phyloP scores from a whole-genome alignment of 2,113 vertebrate genomes.

The Oreotrochilus melanogaster region DNA sequence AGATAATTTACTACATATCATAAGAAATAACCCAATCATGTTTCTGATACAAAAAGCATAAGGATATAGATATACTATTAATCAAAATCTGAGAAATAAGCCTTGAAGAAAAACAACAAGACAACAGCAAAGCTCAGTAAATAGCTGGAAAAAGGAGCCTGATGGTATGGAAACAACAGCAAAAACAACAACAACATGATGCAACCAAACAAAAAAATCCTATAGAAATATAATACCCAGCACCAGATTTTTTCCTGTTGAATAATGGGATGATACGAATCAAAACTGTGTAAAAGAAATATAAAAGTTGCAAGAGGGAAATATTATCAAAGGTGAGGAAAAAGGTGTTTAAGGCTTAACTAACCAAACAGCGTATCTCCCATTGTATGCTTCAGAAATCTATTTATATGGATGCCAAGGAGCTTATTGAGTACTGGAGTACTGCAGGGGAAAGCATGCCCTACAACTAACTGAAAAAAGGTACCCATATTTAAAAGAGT shows the following conservation, averaged over 20 bases:
- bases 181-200: not conserved
- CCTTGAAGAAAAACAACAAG: not conserved
- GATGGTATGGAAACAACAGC: not conserved
- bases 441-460: not conserved
- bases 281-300: not conserved
- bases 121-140: not conserved
- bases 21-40: not conserved
- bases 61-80: not conserved
- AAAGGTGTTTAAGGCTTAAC: not conserved
- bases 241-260: not conserved
- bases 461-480: not conserved
- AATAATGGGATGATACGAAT: not conserved
- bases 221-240: not conserved
- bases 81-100: not conserved
- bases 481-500: not conserved
- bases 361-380: not conserved
- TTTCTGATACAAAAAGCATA: constrained; percentile 3
- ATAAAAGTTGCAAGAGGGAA: not conserved
- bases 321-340: not conserved
- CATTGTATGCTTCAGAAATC: not conserved
- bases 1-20: constrained; percentile 17
- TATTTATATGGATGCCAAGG: not conserved
- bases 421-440: not conserved
- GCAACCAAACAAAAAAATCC: too few relatives aligned
- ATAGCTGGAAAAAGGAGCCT: not conserved